Percentiles rank a stretch among this genome's conserved stretches.
phyloP scores from a whole-genome alignment of 2,797 vertebrate genomes.

The Xyrichtys novacula region DNA sequence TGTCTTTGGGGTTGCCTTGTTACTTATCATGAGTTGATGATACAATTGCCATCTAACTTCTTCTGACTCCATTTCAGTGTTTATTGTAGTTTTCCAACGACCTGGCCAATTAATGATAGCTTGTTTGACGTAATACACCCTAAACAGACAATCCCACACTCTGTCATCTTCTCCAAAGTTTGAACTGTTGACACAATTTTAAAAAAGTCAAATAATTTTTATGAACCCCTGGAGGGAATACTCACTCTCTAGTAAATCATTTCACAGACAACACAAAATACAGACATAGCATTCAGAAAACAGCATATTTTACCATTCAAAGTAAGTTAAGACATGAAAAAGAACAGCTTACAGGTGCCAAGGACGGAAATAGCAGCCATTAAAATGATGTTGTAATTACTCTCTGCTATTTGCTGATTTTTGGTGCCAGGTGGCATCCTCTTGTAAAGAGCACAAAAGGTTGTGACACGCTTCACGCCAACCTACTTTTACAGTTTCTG shows the following conservation, averaged over 20 bases:
- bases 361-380: background rate
- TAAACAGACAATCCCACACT: background rate
- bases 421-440: background rate
- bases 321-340: background rate
- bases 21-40: too few species aligned
- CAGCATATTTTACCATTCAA: background rate
- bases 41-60: too few species aligned
- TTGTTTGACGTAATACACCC: background rate
- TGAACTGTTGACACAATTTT: too few species aligned
- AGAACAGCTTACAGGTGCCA: background rate
- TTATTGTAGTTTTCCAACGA: background rate
- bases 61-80: background rate
- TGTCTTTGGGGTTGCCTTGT: too few species aligned
- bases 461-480: constrained; percentile 16
- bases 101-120: background rate
- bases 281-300: background rate
- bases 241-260: background rate
- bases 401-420: background rate
- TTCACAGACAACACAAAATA: background rate
- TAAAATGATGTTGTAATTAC: background rate
- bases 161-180: background rate
- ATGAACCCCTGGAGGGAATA: background rate
- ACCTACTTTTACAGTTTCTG: constrained; percentile 21
- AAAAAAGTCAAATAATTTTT: too few species aligned
- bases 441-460: background rate